Evolutionary conservation across 2,113 vertebrate genomes (phyloP), one percentile per base, ranked within the genome.

Genomic region (Stegastes partitus): DNA sequence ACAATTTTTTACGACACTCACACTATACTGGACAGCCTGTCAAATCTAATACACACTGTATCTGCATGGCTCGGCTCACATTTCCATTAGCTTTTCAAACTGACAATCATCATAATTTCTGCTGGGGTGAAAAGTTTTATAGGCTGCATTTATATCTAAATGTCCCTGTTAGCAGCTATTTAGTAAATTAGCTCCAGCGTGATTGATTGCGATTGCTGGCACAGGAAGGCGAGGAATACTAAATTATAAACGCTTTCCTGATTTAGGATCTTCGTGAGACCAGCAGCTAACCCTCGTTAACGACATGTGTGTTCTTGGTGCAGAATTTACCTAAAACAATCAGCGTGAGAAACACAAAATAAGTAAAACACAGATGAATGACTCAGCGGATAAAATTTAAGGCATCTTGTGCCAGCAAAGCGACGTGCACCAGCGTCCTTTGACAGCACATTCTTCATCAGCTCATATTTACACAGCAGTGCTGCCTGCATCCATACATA

Each of bases 401-500:
- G 23, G 26, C 44, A 64, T 39, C 19, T 53, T 71, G 25, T 9
- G 23, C 51, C 61, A 59, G 54, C 68, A 75, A 71, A 75, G 14
- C 42, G 25, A 23, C n/a, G 47, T 34, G 54, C 71, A 56, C 18
- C 53, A 11, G 71, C 2, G 1, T 73, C 63, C 63, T 68, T 37
- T 58, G 39, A 73, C 61, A 14, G 75, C 74, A 63, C 70, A 80
- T 81, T 83, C 67, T 75, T 71, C 62, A 59, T 54, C 31, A 42
- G 69, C 66, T 83, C 57, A 51, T 83, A 87, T 89, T 89, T 82
- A 76, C 84, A 77, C 76, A 34, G 68, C 65, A n/a, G 26, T 21
- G 77, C 83, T 37, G 77, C 39, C 53, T 75, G 74, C 37, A 77
- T 34, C 89, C 87, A 92, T 85, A 93, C 87, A 92, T 93, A 91